Conservation (phyloP, 1,140 invertebrate species). For the Heliconius hermathena region DNA sequence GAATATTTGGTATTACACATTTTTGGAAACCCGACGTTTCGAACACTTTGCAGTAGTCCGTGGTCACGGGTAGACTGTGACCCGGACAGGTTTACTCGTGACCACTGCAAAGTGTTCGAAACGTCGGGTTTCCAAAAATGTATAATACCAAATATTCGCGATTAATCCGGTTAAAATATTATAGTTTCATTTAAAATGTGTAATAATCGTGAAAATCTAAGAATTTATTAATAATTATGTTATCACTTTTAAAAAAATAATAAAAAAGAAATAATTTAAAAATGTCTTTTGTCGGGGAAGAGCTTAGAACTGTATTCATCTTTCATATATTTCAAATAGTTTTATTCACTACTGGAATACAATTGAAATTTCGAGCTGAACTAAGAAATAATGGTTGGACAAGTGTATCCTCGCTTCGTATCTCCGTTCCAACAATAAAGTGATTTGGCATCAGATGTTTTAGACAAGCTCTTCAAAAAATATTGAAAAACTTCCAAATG, state of each 20-base stretch:
- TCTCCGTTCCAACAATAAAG: slow-evolving; percentile 1
- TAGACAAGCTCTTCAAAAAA: slow-evolving; percentile 11
- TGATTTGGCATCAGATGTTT: slow-evolving; percentile 9
- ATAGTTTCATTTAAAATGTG: too few relatives aligned
- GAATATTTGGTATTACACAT: too few relatives aligned
- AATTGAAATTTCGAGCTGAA: neutral
- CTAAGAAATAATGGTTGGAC: neutral
- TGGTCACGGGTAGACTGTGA: too few relatives aligned
- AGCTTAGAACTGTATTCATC: neutral
- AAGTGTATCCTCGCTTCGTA: slow-evolving; percentile 2
- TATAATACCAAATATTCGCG: too few relatives aligned
- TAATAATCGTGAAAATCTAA: too few relatives aligned
- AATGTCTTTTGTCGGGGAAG: neutral
- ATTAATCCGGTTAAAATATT: too few relatives aligned
- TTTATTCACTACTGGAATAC: neutral
- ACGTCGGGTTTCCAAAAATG: too few relatives aligned
- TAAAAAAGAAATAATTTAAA: neutral
- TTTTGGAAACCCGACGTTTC: too few relatives aligned
- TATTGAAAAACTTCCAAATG: slow-evolving; percentile 14
- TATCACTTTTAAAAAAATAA: neutral
- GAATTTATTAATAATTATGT: too few relatives aligned
- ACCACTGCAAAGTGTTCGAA: too few relatives aligned
- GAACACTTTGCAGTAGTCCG: too few relatives aligned
- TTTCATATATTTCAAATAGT: slow-evolving; percentile 2
- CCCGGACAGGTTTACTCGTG: too few relatives aligned